Conservation (phyloP, 1,140 invertebrate genomes). For the Cepaea nemoralis region DNA sequence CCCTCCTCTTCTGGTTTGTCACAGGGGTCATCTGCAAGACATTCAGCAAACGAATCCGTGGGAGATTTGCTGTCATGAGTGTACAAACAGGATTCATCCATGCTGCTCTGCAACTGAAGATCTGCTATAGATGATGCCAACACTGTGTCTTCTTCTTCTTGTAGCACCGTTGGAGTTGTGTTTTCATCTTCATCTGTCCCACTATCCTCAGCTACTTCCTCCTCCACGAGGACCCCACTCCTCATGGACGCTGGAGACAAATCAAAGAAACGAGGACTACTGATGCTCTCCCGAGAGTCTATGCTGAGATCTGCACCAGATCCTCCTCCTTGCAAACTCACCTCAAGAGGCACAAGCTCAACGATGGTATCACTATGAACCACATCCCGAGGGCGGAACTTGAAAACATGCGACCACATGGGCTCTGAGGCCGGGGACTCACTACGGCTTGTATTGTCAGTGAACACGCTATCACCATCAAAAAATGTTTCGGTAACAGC, state of each 20-base stretch:
- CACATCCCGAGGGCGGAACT: slow-evolving; percentile 55
- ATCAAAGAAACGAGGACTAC: background rate
- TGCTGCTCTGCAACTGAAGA: slow-evolving; percentile 18
- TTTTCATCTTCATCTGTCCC: slow-evolving; percentile 25
- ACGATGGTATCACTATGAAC: slow-evolving; percentile 66
- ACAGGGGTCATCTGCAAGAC: background rate
- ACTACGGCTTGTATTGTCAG: slow-evolving; percentile 65
- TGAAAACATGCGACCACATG: slow-evolving; percentile 51
- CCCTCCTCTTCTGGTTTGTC: background rate
- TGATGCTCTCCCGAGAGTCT: slow-evolving; percentile 17
- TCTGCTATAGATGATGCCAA: slow-evolving; percentile 31
- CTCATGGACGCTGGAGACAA: background rate
- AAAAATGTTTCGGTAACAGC: slow-evolving; percentile 62
- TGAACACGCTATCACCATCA: slow-evolving; percentile 66
- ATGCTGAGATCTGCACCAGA: slow-evolving; percentile 41
- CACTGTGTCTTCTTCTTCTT: slow-evolving; percentile 30
- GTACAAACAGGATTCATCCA: background rate
- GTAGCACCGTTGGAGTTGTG: slow-evolving; percentile 22
- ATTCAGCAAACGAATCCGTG: background rate
- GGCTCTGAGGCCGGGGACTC: slow-evolving; percentile 68
- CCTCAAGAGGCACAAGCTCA: slow-evolving; percentile 50
- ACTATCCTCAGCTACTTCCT: background rate
- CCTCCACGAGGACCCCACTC: background rate
- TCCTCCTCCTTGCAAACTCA: slow-evolving; percentile 36
- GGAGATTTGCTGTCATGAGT: background rate